These are phyloP conservation scores for Nasonovia ribisnigri DNA, from an alignment of 2,888 invertebrate species.

Conservation along the genomic window DNA sequence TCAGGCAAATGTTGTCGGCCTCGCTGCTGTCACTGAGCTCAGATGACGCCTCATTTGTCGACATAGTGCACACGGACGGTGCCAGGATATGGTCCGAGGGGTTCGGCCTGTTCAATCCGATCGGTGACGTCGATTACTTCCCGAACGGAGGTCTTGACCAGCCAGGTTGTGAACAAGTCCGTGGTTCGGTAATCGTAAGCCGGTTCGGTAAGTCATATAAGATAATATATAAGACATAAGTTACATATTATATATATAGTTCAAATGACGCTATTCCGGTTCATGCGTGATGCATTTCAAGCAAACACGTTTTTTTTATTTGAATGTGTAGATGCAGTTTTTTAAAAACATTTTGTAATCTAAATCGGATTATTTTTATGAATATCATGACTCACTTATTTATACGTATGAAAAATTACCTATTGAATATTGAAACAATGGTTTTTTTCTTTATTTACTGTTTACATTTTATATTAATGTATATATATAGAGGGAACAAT, in stretches of 20 bases:
- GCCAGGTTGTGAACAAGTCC: conserved; percentile 74
- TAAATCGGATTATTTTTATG: neutral
- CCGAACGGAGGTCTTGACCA: conserved; percentile 76
- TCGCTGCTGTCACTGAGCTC: conserved; percentile 75
- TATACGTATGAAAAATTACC: neutral
- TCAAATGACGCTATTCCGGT: neutral
- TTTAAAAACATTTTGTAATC: neutral
- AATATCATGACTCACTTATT: neutral
- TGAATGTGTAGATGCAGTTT: neutral
- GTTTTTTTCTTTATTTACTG: neutral
- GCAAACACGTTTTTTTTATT: neutral
- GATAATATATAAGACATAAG: neutral
- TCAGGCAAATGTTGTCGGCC: conserved; percentile 74
- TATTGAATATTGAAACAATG: neutral
- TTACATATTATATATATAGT: neutral
- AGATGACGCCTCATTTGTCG: conserved; percentile 77
- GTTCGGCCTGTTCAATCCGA: conserved; percentile 74
- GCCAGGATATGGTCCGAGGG: conserved; percentile 75
- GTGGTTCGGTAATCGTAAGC: conserved; percentile 74
- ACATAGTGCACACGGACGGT: conserved; percentile 80
- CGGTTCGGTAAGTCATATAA: conserved; percentile 72
- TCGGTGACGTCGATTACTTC: conserved; percentile 76
- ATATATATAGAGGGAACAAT: conserved; percentile 71
- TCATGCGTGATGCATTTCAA: neutral
- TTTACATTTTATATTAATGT: neutral